These are phyloP conservation scores for Calephelis nemesis DNA, from an alignment of 1,140 invertebrate species.

Conservation along the genomic window DNA sequence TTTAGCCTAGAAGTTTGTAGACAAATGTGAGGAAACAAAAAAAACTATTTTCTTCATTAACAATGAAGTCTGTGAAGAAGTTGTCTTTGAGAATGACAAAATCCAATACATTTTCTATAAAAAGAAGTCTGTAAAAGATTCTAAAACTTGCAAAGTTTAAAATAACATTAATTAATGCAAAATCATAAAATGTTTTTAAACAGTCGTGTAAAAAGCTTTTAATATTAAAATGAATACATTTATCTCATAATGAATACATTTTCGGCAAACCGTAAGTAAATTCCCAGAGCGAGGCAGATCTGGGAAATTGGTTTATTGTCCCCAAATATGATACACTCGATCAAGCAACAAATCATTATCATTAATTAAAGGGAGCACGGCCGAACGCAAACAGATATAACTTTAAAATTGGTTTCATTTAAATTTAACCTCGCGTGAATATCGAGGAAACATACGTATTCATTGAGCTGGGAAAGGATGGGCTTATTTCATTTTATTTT, in stretches of 20 bases:
- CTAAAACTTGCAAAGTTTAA: no score
- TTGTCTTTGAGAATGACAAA: no score
- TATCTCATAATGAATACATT: slow-evolving; percentile 4
- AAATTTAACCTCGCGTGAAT: slow-evolving; percentile 6
- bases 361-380: slow-evolving; percentile 2
- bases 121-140: no score
- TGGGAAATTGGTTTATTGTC: slow-evolving; percentile 16
- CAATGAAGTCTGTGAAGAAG: no score
- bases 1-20: no score
- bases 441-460: neutral
- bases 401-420: slow-evolving; percentile 12
- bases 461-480: neutral
- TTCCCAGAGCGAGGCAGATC: slow-evolving; percentile 5
- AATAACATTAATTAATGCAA: no score
- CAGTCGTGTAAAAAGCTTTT: neutral
- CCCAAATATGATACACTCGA: slow-evolving; percentile 12
- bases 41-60: no score
- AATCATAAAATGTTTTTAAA: no score
- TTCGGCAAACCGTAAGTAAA: slow-evolving; percentile 7
- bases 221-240: neutral
- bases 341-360: slow-evolving; percentile 7
- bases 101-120: no score
- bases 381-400: slow-evolving; percentile 10
- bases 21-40: no score
- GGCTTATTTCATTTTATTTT: no score